Conservation (phyloP, 2,888 invertebrate species). For the Synergus itoensis region DNA sequence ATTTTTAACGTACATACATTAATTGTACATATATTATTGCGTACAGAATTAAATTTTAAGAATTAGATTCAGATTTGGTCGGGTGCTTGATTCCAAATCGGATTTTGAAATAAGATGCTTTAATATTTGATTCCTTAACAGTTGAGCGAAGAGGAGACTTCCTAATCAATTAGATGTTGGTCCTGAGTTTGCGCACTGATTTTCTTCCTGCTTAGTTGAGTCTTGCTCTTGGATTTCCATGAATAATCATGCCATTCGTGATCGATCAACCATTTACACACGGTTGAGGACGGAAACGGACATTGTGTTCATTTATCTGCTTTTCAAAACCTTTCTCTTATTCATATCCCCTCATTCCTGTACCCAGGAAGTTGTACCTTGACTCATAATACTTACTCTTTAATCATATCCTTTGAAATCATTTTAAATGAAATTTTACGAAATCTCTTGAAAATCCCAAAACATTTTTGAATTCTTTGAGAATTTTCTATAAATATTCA, state of each 20-base stretch:
- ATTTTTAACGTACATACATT: neutral
- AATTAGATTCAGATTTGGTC: neutral
- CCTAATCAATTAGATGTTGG: slow-evolving; percentile 66
- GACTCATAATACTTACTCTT: too few species aligned
- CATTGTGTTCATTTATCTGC: slow-evolving; percentile 25
- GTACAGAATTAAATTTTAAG: neutral
- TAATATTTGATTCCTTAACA: slow-evolving; percentile 33
- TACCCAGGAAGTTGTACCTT: neutral
- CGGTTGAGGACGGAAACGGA: slow-evolving; percentile 30
- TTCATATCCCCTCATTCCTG: neutral
- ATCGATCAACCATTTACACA: slow-evolving; percentile 58
- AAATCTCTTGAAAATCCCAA: too few species aligned
- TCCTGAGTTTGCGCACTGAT: slow-evolving; percentile 60
- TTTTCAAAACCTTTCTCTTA: neutral
- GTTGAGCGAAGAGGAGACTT: slow-evolving; percentile 57
- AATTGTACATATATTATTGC: neutral
- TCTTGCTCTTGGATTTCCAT: slow-evolving; percentile 66
- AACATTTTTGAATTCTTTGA: too few species aligned
- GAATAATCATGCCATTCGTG: slow-evolving; percentile 65
- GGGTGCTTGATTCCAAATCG: slow-evolving; percentile 18
- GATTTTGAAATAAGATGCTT: slow-evolving; percentile 28
- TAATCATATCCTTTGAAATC: too few species aligned
- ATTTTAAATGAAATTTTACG: too few species aligned
- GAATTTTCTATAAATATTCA: too few species aligned
- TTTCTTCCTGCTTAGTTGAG: slow-evolving; percentile 61